These are phyloP conservation scores for Hypomesus transpacificus DNA, from an alignment of 2,113 vertebrate genomes.

Conservation along the genomic window DNA sequence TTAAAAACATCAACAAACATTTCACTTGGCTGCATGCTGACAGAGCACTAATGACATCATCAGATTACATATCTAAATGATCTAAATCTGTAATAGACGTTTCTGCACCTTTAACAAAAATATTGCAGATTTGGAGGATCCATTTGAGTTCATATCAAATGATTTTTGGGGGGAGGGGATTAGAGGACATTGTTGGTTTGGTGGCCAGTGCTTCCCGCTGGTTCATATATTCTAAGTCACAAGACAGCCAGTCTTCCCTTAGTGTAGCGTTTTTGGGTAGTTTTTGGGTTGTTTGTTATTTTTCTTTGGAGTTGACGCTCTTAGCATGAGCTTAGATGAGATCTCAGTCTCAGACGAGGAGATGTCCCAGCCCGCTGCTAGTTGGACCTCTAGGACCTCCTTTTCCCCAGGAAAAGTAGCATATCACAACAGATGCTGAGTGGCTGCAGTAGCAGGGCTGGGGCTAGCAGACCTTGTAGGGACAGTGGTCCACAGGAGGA, in stretches of 20 bases:
- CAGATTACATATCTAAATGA: conserved; percentile 1
- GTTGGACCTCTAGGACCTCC: too few relatives aligned
- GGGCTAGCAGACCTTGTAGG: background rate
- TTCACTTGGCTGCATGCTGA: conserved; percentile 64
- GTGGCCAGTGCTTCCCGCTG: background rate
- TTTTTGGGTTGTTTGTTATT: background rate
- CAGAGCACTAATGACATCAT: background rate
- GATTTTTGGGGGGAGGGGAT: background rate
- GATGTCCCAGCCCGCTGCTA: too few relatives aligned
- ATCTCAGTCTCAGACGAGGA: too few relatives aligned
- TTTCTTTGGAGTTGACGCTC: background rate
- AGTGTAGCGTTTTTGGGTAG: background rate
- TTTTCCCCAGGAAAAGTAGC: background rate
- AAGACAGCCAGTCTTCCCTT: background rate
- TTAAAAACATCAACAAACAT: conserved; percentile 31
- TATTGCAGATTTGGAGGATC: background rate
- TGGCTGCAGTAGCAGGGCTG: background rate
- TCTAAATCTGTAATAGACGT: background rate
- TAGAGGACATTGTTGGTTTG: conserved; percentile 1
- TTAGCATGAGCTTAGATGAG: too few relatives aligned
- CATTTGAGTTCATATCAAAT: background rate
- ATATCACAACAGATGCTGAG: background rate
- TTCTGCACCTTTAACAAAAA: too few relatives aligned
- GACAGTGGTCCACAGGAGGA: background rate
- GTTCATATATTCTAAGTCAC: background rate